Conservation (phyloP, 2,888 invertebrate genomes). For the Eurytoma adleriae region DNA sequence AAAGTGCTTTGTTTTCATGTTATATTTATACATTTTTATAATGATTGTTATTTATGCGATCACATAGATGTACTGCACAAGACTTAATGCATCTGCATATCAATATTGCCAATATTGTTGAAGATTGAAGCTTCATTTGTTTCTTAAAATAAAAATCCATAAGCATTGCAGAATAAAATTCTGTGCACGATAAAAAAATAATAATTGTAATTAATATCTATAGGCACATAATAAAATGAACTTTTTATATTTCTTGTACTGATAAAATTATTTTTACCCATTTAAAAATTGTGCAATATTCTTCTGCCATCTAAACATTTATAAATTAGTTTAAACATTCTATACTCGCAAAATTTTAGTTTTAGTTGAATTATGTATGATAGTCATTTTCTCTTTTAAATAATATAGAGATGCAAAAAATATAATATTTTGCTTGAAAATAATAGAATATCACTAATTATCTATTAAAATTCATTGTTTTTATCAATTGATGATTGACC, state of each 20-base stretch:
- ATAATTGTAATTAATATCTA: slow-evolving; percentile 34
- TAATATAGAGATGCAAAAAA: no score
- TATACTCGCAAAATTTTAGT: no score
- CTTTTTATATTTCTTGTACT: slow-evolving; percentile 42
- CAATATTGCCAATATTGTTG: slow-evolving; percentile 23
- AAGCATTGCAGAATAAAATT: slow-evolving; percentile 19
- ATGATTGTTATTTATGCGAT: slow-evolving; percentile 18
- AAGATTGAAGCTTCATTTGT: slow-evolving; percentile 18
- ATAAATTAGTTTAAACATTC: background rate
- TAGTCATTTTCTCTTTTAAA: no score
- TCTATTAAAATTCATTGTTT: no score
- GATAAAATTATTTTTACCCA: slow-evolving; percentile 17
- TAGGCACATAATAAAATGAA: slow-evolving; percentile 39
- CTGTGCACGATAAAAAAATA: slow-evolving; percentile 22
- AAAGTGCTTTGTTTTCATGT: slow-evolving; percentile 10
- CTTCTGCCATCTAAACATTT: background rate
- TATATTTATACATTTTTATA: slow-evolving; percentile 42
- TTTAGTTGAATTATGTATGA: no score
- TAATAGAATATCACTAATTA: no score
- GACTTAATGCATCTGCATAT: slow-evolving; percentile 49
- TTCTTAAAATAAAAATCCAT: slow-evolving; percentile 21
- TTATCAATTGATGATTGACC: no score
- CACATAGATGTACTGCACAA: slow-evolving; percentile 34
- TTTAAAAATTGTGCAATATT: background rate
- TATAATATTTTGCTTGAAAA: no score